Evolutionary conservation across 2,113 vertebrate species (phyloP).

Genomic region (Lipophrys pholis): DNA sequence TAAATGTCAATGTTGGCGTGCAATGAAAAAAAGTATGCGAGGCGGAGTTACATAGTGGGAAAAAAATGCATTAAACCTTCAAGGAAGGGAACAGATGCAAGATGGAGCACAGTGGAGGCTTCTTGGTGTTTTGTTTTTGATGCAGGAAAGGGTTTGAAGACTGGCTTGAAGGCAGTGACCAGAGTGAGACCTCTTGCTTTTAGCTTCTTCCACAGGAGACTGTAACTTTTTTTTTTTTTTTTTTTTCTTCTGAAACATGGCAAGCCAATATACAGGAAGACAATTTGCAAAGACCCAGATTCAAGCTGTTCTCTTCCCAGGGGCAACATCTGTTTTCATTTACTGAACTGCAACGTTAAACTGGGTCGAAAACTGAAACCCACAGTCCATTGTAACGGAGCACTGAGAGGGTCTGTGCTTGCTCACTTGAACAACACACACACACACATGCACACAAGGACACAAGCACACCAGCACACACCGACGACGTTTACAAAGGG

Average conservation of each 20-base stretch:
- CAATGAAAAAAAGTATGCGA: neutral
- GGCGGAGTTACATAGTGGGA: neutral
- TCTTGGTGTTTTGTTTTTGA: neutral
- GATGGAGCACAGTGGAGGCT: neutral
- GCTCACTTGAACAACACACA: slow-evolving; percentile 36
- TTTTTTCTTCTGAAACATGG: too few relatives aligned
- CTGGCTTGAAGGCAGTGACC: neutral
- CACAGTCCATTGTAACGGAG: slow-evolving; percentile 30
- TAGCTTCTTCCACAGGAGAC: neutral
- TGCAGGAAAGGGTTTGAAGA: neutral
- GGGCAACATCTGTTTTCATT: slow-evolving; percentile 74
- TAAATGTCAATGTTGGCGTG: neutral
- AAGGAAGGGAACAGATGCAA: slow-evolving; percentile 1
- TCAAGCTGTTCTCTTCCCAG: slow-evolving; percentile 42
- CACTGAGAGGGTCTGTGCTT: slow-evolving; percentile 31
- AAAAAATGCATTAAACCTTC: neutral
- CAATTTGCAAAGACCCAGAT: slow-evolving; percentile 25
- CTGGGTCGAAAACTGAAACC: slow-evolving; percentile 63
- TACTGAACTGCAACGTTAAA: slow-evolving; percentile 52
- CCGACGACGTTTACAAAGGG: slow-evolving; percentile 52
- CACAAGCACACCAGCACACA: too few relatives aligned
- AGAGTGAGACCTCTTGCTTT: neutral
- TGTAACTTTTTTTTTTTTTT: too few relatives aligned
- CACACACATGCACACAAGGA: slow-evolving; percentile 20
- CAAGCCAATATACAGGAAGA: slow-evolving; percentile 18